Evolutionary conservation across 37 sponge, comb jelly and placozoan genomes (phyloP), one percentile per base, ranked within the genome.

Genomic region (Halichondria panicea): DNA sequence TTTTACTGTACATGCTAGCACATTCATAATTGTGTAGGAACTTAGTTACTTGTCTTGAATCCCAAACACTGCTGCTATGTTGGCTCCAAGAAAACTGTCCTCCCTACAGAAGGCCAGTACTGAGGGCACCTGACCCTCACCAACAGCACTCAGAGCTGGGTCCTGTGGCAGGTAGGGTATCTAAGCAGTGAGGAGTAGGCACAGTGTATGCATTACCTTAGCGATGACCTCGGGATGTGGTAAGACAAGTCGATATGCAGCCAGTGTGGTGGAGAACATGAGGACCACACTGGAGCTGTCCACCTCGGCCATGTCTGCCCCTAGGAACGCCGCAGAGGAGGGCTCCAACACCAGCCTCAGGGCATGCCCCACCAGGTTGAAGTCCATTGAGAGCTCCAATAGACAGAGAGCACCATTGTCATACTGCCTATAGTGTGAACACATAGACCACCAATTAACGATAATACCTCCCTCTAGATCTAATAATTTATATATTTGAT

Each of bases 381-480:
- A 28, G 57, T 86, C 87, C 46, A 79, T 37, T 0, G 87, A 86
- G 24, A 86, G 18, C 63, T 86, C 87, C 42, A 86, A 19, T 31
- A 86, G 61, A 33, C 68, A 61, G 31, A 86, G 53, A 12, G 33
- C n/a, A 13, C 39, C 9, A 32, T 65, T 80, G 41, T 12, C 46
- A 41, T 66, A 78, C 3, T 75, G 56, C 86, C 86, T 85, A 33
- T 3, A 32, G 11, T n/a, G n/a, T n/a, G n/a, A n/a, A 13, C 11
- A 57, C 11, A 57, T 30, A 1, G 18, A 59, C 24, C 3, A 32
- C 34, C 4, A 21, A 63, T 32, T 5, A 63, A 32, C 4, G 34
- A 33, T 25, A 21, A 32, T 28, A 36, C 8, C 28, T 3, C 27
- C 1, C 19, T 11, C 37, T 11, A 36, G 40, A 35, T 36, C 34